Evolutionary conservation across 2,113 vertebrate species (phyloP).

Genomic region (Sinosuthora webbiana): DNA sequence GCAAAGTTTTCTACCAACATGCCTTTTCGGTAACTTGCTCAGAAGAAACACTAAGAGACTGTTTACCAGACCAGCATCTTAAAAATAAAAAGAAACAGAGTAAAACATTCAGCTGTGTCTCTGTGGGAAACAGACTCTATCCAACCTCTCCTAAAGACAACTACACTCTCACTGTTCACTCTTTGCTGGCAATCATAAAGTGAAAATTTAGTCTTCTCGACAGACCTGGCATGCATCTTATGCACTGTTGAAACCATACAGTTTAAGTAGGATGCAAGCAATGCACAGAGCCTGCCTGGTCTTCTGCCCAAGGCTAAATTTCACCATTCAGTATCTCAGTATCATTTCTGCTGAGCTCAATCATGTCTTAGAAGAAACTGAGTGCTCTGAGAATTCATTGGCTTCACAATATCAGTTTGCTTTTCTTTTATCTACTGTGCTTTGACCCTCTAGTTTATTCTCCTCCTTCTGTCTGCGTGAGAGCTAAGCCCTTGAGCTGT

Average conservation of each 20-base stretch:
- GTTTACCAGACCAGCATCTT: neutral
- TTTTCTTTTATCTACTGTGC: conserved; percentile 3
- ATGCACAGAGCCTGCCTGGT: neutral
- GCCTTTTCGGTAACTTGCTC: neutral
- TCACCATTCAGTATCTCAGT: neutral
- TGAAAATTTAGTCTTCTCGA: neutral
- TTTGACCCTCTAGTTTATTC: conserved; percentile 10
- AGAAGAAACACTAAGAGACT: neutral
- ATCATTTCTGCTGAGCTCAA: neutral
- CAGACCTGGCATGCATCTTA: neutral
- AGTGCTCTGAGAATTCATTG: neutral
- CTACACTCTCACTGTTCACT: neutral
- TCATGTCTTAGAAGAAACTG: neutral
- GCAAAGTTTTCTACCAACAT: neutral
- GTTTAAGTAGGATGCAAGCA: neutral
- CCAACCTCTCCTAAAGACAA: neutral
- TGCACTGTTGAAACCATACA: fast-evolving
- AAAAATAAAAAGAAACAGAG: neutral
- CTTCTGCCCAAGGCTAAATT: conserved; percentile 17
- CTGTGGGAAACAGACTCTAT: neutral
- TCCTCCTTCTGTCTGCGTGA: neutral
- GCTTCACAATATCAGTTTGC: neutral
- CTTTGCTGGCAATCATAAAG: neutral
- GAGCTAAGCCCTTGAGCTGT: conserved; percentile 13
- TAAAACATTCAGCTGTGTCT: neutral